Percentiles rank a stretch among this genome's conserved stretches.
These are phyloP conservation scores for Mobula hypostoma DNA, from an alignment of 2,113 vertebrate genomes.

Conservation along the genomic window DNA sequence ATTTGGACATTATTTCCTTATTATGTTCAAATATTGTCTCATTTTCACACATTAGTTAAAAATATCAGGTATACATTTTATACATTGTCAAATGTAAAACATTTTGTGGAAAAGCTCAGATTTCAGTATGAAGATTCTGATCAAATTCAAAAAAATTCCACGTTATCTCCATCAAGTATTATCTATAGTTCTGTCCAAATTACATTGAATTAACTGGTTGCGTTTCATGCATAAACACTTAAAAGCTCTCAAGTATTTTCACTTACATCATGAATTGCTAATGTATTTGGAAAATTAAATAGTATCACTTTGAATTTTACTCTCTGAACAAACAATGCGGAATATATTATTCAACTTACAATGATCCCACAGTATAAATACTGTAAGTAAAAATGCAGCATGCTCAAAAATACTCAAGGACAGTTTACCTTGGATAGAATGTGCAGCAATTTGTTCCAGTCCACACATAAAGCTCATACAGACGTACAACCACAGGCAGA, in stretches of 20 bases:
- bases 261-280: not conserved
- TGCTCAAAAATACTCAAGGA: not conserved
- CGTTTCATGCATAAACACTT: not conserved
- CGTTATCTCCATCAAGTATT: not conserved
- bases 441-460: not conserved
- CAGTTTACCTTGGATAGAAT: not conserved
- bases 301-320: not conserved
- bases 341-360: not conserved
- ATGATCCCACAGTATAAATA: not conserved
- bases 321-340: not conserved
- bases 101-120: not conserved
- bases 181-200: not conserved
- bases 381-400: not conserved
- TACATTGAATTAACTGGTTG: not conserved
- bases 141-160: not conserved
- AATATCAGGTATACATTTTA: no score
- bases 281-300: not conserved
- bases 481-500: not conserved
- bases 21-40: not conserved
- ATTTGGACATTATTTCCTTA: not conserved
- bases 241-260: not conserved
- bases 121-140: not conserved
- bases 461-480: not conserved
- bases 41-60: no score
- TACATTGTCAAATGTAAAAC: no score